These are phyloP conservation scores for Geococcyx californianus DNA, from an alignment of 2,113 vertebrate species.

Conservation along the genomic window DNA sequence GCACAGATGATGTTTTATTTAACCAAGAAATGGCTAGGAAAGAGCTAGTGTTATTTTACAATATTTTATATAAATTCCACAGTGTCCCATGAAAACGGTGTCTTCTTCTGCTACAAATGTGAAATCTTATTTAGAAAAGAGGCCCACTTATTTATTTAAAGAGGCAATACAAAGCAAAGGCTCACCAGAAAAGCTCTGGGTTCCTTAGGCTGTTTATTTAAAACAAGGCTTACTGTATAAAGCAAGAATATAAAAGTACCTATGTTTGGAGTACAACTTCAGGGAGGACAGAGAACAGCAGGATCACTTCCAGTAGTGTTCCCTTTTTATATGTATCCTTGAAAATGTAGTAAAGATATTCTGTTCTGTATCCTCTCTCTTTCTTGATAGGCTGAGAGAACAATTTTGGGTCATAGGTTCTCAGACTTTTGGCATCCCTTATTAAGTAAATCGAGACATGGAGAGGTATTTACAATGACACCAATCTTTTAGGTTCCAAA, in stretches of 20 bases:
- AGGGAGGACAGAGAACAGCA: background rate
- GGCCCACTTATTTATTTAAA: background rate
- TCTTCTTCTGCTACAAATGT: background rate
- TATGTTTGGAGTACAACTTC: background rate
- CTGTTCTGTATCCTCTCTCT: background rate
- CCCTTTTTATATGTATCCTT: background rate
- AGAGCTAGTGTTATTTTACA: background rate
- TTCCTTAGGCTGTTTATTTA: background rate
- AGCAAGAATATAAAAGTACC: background rate
- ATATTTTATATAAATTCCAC: background rate
- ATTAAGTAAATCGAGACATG: background rate
- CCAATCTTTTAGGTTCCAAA: background rate
- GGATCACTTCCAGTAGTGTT: background rate
- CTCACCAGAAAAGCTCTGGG: background rate
- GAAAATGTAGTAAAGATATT: background rate
- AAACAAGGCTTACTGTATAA: background rate
- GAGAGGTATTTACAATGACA: background rate
- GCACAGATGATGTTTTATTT: background rate
- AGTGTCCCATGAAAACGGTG: background rate
- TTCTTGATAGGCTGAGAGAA: background rate
- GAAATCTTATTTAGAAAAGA: background rate
- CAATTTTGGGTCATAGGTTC: background rate
- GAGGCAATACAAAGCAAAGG: background rate
- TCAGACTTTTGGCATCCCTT: background rate
- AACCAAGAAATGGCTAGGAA: background rate